Conservation (phyloP, 2,797 vertebrate genomes). For the Antrozous pallidus region DNA sequence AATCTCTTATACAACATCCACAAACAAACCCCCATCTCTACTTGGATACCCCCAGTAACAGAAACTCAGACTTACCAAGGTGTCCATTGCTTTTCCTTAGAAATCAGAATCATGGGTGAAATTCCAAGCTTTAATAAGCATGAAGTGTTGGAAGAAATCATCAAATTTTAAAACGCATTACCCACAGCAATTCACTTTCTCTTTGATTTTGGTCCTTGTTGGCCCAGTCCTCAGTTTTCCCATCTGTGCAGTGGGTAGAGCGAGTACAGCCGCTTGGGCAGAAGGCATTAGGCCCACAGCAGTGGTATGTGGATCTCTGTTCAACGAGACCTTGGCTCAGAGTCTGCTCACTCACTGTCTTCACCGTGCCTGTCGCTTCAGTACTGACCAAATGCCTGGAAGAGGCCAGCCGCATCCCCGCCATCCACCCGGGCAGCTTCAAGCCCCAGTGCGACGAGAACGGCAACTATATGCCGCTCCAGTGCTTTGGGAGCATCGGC, state of each 20-base stretch:
- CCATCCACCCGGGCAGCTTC: slow-evolving; percentile 81
- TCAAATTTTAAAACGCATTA: neutral
- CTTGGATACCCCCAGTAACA: neutral
- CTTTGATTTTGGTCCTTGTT: neutral
- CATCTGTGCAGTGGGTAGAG: neutral
- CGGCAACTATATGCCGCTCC: slow-evolving; percentile 88
- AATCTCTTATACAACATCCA: neutral
- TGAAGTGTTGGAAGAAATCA: neutral
- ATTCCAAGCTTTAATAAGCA: neutral
- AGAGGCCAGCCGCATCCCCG: slow-evolving; percentile 68
- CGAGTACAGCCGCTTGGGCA: neutral
- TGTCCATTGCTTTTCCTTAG: neutral
- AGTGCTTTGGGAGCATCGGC: slow-evolving; percentile 89
- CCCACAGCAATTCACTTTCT: neutral
- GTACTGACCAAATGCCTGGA: slow-evolving; percentile 87
- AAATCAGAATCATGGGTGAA: neutral
- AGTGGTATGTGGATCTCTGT: neutral
- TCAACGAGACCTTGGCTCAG: neutral
- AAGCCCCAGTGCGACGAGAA: slow-evolving; percentile 88
- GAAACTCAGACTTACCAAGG: neutral
- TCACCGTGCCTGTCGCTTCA: slow-evolving; percentile 79
- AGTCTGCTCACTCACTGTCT: slow-evolving; percentile 40
- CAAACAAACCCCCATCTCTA: neutral
- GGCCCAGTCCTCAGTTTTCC: neutral
- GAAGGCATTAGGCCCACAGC: neutral